A percentile compares a stretch with the other conserved stretches of the same genome.
Conservation (phyloP, 2,797 vertebrate genomes). For the Phalloptychus januarius region DNA sequence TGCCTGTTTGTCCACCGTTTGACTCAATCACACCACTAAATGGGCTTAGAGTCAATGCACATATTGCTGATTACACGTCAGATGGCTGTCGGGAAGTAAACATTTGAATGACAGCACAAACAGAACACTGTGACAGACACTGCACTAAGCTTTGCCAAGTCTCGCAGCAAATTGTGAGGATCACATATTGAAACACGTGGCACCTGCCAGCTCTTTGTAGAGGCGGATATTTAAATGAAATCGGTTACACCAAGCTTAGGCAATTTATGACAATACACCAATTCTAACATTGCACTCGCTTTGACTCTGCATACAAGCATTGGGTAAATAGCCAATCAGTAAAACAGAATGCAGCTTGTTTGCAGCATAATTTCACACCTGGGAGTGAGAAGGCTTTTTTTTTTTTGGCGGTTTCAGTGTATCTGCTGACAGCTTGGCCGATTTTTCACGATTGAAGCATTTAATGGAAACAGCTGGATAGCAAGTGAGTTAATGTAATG, state of each 20-base stretch:
- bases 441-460: conserved; percentile 40
- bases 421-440: conserved; percentile 44
- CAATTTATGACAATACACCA: conserved; percentile 39
- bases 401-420: conserved; percentile 20
- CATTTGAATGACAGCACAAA: conserved; percentile 72
- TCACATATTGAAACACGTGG: conserved; percentile 25
- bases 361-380: conserved; percentile 42
- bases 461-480: conserved; percentile 67
- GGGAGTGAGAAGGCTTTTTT: conserved; percentile 44
- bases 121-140: conserved; percentile 43
- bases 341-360: conserved; percentile 27
- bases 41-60: conserved; percentile 60
- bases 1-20: conserved; percentile 62
- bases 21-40: conserved; percentile 63
- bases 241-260: conserved; percentile 21
- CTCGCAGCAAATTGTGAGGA: conserved; percentile 39
- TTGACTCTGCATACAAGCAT: conserved; percentile 29
- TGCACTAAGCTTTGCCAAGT: conserved; percentile 38
- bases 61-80: conserved; percentile 68
- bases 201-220: conserved; percentile 21
- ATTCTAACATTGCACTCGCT: conserved; percentile 28
- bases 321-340: conserved; percentile 37
- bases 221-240: conserved; percentile 31
- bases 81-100: conserved; percentile 67
- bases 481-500: conserved; percentile 60